These are phyloP conservation scores for Turritopsis dohrnii DNA, from an alignment of 30 jellyfish, hydroid and myxozoan species.

Conservation along the genomic window DNA sequence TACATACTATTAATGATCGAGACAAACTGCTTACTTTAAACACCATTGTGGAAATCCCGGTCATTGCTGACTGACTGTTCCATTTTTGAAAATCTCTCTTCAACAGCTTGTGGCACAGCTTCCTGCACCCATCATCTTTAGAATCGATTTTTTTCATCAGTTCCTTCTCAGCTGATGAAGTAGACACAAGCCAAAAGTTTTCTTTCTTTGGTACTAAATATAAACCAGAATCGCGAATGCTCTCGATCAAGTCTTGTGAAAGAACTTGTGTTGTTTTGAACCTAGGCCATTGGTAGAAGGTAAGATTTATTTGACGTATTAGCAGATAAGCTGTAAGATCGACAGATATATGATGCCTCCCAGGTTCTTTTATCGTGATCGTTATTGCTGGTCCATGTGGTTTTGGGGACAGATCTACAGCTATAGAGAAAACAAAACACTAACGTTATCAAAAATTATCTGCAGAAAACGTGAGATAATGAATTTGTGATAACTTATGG, in stretches of 20 bases:
- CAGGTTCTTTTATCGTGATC: background rate
- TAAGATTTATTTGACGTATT: background rate
- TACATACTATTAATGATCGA: no score
- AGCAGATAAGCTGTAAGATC: background rate
- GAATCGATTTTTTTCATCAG: background rate
- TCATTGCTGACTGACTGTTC: background rate
- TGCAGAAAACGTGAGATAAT: no score
- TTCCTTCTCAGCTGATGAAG: background rate
- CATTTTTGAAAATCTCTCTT: background rate
- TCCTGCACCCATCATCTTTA: background rate
- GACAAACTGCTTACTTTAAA: background rate
- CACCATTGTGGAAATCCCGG: background rate
- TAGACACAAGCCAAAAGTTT: background rate
- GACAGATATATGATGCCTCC: background rate
- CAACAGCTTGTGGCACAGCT: background rate
- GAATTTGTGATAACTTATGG: no score
- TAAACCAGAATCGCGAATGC: background rate
- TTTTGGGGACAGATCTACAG: background rate
- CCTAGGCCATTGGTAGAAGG: background rate
- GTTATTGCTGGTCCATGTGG: background rate
- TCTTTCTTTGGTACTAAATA: background rate
- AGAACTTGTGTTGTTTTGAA: background rate
- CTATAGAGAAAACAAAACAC: background rate
- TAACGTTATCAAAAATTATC: no score
- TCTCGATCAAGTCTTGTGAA: background rate